Conservation (phyloP, 2,797 vertebrate genomes). For the Rhynchotus rufescens region DNA sequence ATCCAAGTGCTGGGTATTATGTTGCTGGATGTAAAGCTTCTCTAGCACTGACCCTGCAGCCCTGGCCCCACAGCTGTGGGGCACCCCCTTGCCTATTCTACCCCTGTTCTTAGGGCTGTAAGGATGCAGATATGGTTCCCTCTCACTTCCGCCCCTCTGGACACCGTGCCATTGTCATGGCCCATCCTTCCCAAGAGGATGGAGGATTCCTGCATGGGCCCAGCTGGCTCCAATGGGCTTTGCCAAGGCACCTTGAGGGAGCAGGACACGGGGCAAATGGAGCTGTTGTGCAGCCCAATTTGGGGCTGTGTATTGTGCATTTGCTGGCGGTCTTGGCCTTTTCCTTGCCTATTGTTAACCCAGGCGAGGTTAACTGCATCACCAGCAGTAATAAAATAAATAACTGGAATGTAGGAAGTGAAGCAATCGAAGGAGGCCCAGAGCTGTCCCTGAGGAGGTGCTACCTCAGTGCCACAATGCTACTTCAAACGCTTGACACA, state of each 20-base stretch:
- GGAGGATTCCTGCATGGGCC: neutral
- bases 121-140: neutral
- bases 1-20: neutral
- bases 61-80: neutral
- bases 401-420: neutral
- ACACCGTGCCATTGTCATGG: neutral
- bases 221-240: neutral
- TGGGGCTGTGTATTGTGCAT: rapidly evolving
- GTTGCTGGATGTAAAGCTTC: neutral
- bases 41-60: neutral
- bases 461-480: neutral
- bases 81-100: neutral
- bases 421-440: neutral
- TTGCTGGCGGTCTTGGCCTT: neutral
- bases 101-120: neutral
- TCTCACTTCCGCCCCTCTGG: no score
- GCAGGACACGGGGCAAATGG: neutral
- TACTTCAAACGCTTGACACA: neutral
- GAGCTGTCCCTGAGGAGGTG: neutral
- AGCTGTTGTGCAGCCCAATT: rapidly evolving
- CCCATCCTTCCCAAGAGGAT: neutral
- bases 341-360: neutral
- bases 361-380: rapidly evolving
- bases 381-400: neutral
- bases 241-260: neutral